phyloP scores from a whole-genome alignment of 1,140 invertebrate genomes.

The Aleiodes sp. region DNA sequence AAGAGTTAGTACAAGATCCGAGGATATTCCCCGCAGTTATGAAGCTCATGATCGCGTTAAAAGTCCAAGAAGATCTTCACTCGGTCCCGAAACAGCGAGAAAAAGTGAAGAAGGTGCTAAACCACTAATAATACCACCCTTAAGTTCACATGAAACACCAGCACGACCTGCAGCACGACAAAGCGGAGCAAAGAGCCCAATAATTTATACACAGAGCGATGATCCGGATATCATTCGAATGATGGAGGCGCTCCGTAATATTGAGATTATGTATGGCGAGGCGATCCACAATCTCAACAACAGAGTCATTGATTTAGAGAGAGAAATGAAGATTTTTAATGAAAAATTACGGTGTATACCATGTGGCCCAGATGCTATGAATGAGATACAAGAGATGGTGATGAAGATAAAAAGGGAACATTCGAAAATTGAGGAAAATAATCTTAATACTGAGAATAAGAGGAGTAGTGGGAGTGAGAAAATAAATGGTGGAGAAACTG shows the following conservation, averaged over 20 bases:
- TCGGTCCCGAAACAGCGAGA: neutral
- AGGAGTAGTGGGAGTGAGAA: too few species aligned
- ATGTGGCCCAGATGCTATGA: neutral
- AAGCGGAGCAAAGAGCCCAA: neutral
- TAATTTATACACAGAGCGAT: neutral
- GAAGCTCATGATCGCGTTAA: too few species aligned
- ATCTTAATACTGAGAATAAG: too few species aligned
- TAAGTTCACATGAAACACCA: neutral
- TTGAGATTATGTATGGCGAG: conserved; percentile 46
- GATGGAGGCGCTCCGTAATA: conserved; percentile 34
- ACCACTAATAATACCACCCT: too few species aligned
- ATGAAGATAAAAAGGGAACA: conserved; percentile 44
- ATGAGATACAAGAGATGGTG: neutral
- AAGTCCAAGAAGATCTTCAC: too few species aligned
- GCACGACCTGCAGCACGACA: neutral
- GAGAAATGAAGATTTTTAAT: conserved; percentile 38
- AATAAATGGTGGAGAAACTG: too few species aligned
- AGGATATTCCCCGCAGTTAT: too few species aligned
- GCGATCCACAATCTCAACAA: conserved; percentile 38
- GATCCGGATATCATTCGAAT: neutral
- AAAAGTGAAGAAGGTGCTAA: conserved; percentile 10
- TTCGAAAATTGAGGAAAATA: too few species aligned
- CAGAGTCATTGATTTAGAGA: conserved; percentile 39
- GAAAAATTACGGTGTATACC: conserved; percentile 45
- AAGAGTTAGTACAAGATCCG: too few species aligned